These are phyloP conservation scores for Pollicipes pollicipes DNA, from an alignment of 1,140 invertebrate species.

Conservation along the genomic window DNA sequence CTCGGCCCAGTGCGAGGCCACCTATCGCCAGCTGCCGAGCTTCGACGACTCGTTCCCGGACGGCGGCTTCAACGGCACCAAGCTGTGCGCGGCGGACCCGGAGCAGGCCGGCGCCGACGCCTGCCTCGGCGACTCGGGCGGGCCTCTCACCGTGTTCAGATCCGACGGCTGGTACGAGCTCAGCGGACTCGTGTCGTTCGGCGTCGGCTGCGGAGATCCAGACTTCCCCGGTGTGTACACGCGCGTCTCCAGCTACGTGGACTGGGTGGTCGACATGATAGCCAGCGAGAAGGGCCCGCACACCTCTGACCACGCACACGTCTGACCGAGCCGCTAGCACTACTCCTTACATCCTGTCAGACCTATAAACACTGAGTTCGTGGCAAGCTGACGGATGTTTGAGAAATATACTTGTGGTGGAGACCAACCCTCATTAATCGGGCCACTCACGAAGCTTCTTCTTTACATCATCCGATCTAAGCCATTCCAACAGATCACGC, in stretches of 20 bases:
- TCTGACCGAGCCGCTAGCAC: too few relatives aligned
- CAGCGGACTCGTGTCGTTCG: slow-evolving; percentile 51
- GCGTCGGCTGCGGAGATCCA: slow-evolving; percentile 39
- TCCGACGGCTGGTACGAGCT: slow-evolving; percentile 15
- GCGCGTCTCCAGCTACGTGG: slow-evolving; percentile 27
- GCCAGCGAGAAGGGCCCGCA: too few relatives aligned
- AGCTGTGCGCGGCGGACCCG: slow-evolving; percentile 8
- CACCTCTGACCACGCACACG: too few relatives aligned
- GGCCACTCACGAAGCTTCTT: too few relatives aligned
- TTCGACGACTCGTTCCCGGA: slow-evolving; percentile 7
- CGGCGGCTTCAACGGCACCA: slow-evolving; percentile 9
- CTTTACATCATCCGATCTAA: too few relatives aligned
- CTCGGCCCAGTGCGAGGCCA: neutral
- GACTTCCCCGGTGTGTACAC: slow-evolving; percentile 39
- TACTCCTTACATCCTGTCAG: too few relatives aligned
- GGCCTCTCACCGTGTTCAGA: slow-evolving; percentile 18
- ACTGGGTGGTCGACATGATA: slow-evolving; percentile 26
- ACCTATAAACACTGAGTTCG: too few relatives aligned
- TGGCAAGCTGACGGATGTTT: too few relatives aligned
- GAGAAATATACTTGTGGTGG: too few relatives aligned
- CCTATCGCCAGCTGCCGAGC: slow-evolving; percentile 5
- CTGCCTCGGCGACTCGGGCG: slow-evolving; percentile 21
- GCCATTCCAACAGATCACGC: too few relatives aligned
- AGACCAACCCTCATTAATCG: too few relatives aligned
- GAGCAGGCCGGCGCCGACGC: slow-evolving; percentile 5